Percentiles rank a stretch among this genome's conserved stretches.
Evolutionary conservation across 2,888 invertebrate species (phyloP).

Genomic region (Conistra vaccinii): DNA sequence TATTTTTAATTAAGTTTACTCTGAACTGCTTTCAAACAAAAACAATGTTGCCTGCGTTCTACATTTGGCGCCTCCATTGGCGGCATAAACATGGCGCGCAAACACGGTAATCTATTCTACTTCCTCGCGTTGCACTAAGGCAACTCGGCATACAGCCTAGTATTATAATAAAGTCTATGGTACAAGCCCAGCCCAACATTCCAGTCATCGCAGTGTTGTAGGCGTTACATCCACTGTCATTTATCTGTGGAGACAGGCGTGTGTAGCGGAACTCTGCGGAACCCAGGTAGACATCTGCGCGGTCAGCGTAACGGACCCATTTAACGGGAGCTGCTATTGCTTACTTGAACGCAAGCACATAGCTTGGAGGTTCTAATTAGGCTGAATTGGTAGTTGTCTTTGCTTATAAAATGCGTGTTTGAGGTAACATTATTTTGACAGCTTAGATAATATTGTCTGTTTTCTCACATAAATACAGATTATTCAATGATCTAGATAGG

Average conservation of each 20-base stretch:
- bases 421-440: background rate
- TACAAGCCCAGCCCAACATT: slow-evolving; percentile 46
- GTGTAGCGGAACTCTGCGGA: slow-evolving; percentile 65
- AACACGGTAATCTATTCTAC: slow-evolving; percentile 25
- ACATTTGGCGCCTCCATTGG: slow-evolving; percentile 7
- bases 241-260: slow-evolving; percentile 54
- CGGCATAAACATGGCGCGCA: background rate
- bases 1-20: background rate
- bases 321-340: slow-evolving; percentile 72
- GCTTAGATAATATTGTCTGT: background rate
- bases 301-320: slow-evolving; percentile 76
- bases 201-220: slow-evolving; percentile 54
- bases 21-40: slow-evolving; percentile 1
- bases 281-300: slow-evolving; percentile 63
- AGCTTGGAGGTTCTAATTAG: slow-evolving; percentile 52
- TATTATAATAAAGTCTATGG: slow-evolving; percentile 29
- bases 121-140: slow-evolving; percentile 22
- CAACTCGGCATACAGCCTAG: slow-evolving; percentile 31
- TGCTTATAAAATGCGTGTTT: slow-evolving; percentile 14
- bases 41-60: slow-evolving; percentile 16
- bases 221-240: slow-evolving; percentile 60
- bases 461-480: no score
- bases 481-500: no score
- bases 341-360: slow-evolving; percentile 40
- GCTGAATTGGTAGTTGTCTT: slow-evolving; percentile 40